phyloP scores from a whole-genome alignment of 2,113 vertebrate species.

The Brachypteracias leptosomus region DNA sequence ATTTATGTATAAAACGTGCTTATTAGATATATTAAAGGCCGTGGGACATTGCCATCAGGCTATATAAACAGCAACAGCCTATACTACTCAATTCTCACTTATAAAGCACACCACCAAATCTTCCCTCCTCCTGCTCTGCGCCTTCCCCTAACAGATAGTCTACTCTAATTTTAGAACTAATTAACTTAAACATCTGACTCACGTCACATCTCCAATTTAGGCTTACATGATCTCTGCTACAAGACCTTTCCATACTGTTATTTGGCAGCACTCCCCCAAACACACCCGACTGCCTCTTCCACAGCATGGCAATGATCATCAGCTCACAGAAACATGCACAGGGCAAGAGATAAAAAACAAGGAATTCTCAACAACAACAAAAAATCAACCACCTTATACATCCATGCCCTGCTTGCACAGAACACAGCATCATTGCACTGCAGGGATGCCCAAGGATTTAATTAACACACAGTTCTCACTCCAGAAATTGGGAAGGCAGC shows the following conservation, averaged over 20 bases:
- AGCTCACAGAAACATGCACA: background rate
- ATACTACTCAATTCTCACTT: background rate
- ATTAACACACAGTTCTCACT: background rate
- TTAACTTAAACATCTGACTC: slow-evolving; percentile 40
- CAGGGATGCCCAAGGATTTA: background rate
- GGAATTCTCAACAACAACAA: too few species aligned
- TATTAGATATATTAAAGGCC: slow-evolving; percentile 9
- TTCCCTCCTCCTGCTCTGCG: background rate
- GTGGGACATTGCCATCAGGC: background rate
- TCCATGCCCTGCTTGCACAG: fast-evolving
- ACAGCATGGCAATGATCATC: fast-evolving
- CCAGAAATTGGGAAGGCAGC: background rate
- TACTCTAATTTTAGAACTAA: slow-evolving; percentile 10
- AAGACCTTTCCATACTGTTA: background rate
- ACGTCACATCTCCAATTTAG: background rate
- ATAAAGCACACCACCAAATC: background rate
- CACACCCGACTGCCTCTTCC: background rate
- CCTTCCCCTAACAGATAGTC: background rate
- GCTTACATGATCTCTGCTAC: background rate
- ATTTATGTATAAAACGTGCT: background rate
- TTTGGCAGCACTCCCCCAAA: background rate
- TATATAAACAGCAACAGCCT: background rate
- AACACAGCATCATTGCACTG: background rate
- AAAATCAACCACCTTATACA: background rate
- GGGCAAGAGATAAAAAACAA: background rate